phyloP scores from a whole-genome alignment of 2,797 vertebrate species.

The Muscicapa striata region DNA sequence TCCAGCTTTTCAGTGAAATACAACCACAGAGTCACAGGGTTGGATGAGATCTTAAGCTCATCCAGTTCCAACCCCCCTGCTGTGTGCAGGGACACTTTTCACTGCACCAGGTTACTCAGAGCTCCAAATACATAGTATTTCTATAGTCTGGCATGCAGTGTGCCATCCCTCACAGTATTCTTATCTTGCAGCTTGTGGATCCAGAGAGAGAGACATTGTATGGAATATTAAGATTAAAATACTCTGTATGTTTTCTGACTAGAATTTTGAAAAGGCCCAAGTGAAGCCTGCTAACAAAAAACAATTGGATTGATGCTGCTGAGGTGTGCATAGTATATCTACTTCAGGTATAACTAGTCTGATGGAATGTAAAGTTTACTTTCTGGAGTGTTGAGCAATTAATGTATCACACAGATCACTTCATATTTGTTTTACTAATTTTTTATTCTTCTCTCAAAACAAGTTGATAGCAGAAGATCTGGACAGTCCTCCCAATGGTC shows the following conservation, averaged over 20 bases:
- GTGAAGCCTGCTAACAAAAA: background rate
- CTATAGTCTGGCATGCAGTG: background rate
- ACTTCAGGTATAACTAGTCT: background rate
- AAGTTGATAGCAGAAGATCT: slow-evolving; percentile 92
- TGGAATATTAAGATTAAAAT: background rate
- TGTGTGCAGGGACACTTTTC: background rate
- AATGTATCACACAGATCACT: background rate
- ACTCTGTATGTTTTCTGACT: background rate
- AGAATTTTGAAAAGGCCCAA: background rate
- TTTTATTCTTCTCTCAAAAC: slow-evolving; percentile 33
- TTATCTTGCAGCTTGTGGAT: background rate
- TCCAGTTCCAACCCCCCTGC: background rate
- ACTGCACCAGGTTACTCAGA: background rate
- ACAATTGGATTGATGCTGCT: background rate
- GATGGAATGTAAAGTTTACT: background rate
- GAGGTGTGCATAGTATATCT: background rate
- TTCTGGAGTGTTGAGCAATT: background rate
- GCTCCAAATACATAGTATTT: background rate
- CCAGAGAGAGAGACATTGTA: background rate
- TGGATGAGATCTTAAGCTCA: background rate
- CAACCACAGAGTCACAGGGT: background rate
- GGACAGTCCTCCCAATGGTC: slow-evolving; percentile 90
- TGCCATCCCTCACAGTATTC: background rate
- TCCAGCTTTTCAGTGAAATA: background rate
- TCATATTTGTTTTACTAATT: background rate